Conservation (phyloP, 2,797 vertebrate genomes). For the Muscicapa striata region DNA sequence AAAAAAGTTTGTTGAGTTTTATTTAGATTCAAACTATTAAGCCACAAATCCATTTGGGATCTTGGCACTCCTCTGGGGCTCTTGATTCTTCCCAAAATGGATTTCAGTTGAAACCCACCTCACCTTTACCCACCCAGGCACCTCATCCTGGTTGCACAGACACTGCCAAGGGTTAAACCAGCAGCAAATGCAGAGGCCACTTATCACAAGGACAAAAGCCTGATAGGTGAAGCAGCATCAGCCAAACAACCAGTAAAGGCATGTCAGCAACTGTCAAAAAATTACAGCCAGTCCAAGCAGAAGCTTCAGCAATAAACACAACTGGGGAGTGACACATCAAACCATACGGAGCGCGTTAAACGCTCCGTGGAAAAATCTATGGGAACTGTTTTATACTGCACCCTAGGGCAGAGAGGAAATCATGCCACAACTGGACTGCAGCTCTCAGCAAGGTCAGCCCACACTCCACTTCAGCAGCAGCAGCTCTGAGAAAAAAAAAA, state of each 20-base stretch:
- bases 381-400: slow-evolving; percentile 18
- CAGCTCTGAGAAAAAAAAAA: neutral
- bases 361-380: neutral
- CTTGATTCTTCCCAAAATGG: neutral
- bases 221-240: slow-evolving; percentile 24
- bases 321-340: slow-evolving; percentile 11
- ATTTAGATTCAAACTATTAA: neutral
- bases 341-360: neutral
- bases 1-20: neutral
- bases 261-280: slow-evolving; percentile 53
- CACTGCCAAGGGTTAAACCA: neutral
- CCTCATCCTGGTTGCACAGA: neutral
- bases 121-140: neutral
- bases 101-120: neutral
- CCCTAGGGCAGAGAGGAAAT: slow-evolving; percentile 32
- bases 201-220: slow-evolving; percentile 29
- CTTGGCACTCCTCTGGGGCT: neutral
- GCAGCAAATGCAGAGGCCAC: neutral
- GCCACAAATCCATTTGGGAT: neutral
- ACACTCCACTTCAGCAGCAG: neutral
- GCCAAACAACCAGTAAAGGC: slow-evolving; percentile 38
- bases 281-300: neutral
- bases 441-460: slow-evolving; percentile 49
- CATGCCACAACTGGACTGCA: neutral
- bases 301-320: slow-evolving; percentile 8